These are phyloP conservation scores for Euwallacea fornicatus DNA, from an alignment of 1,140 invertebrate genomes.

Conservation along the genomic window DNA sequence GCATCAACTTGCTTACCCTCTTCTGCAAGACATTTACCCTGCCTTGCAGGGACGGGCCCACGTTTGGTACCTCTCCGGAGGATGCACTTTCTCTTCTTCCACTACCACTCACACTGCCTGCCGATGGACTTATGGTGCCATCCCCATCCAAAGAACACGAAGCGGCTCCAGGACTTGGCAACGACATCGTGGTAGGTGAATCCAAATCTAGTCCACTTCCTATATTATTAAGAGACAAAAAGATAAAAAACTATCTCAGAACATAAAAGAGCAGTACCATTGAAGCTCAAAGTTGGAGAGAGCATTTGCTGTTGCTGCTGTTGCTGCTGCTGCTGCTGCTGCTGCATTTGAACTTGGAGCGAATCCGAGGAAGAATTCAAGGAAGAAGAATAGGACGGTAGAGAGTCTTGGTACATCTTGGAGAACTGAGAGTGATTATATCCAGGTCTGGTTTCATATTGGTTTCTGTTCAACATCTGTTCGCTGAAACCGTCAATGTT, in stretches of 20 bases:
- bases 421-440: constrained; percentile 50
- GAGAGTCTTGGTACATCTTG: constrained; percentile 55
- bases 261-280: constrained; percentile 37
- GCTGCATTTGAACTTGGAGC: constrained; percentile 69
- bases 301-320: constrained; percentile 55
- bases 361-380: constrained; percentile 44
- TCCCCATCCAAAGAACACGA: constrained; percentile 70
- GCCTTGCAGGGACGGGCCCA: constrained; percentile 57
- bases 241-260: too few species aligned
- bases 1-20: constrained; percentile 71
- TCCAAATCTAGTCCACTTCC: constrained; percentile 71
- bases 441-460: constrained; percentile 37
- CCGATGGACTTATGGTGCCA: constrained; percentile 61
- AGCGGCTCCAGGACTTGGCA: constrained; percentile 71
- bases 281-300: constrained; percentile 70
- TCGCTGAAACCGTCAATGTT: constrained; percentile 54
- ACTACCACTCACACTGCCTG: constrained; percentile 62
- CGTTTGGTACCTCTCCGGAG: constrained; percentile 49
- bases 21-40: constrained; percentile 81
- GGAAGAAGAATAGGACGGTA: constrained; percentile 49
- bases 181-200: constrained; percentile 74
- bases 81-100: constrained; percentile 49
- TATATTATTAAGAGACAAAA: not conserved
- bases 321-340: constrained; percentile 40
- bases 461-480: constrained; percentile 47